These are phyloP conservation scores for Oryzaephilus surinamensis DNA, from an alignment of 1,140 invertebrate genomes.

Conservation along the genomic window DNA sequence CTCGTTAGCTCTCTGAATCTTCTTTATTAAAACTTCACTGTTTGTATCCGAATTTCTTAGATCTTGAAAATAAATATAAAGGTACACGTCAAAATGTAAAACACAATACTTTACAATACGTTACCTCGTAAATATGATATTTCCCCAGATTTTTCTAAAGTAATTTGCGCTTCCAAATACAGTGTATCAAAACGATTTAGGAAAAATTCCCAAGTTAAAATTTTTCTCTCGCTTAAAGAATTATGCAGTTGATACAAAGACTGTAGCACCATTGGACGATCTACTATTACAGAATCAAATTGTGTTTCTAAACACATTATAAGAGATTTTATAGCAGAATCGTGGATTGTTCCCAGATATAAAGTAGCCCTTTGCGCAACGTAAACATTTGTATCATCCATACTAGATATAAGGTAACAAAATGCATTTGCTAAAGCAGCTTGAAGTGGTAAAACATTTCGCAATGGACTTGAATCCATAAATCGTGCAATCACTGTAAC, in stretches of 20 bases:
- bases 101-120: conserved; percentile 2
- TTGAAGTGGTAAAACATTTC: conserved; percentile 74
- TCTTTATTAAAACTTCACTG: conserved; percentile 79
- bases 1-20: conserved; percentile 81
- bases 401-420: conserved; percentile 89
- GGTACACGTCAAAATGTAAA: conserved; percentile 3
- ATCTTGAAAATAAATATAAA: conserved; percentile 54
- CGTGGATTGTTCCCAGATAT: conserved; percentile 89
- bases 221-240: conserved; percentile 77
- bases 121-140: conserved; percentile 71
- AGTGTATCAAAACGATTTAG: conserved; percentile 92
- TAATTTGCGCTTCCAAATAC: conserved; percentile 90
- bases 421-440: conserved; percentile 93
- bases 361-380: conserved; percentile 89
- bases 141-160: conserved; percentile 71
- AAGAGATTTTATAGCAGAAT: conserved; percentile 65
- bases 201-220: conserved; percentile 97
- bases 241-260: conserved; percentile 91
- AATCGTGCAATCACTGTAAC: conserved; percentile 87
- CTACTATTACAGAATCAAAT: conserved; percentile 90
- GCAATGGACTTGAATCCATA: conserved; percentile 79
- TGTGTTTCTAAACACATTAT: conserved; percentile 83
- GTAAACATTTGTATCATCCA: conserved; percentile 91
- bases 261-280: conserved; percentile 95
- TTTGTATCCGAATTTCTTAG: conserved; percentile 80